Evolutionary conservation across 2,888 invertebrate species (phyloP).

Genomic region (Agrochola lota): DNA sequence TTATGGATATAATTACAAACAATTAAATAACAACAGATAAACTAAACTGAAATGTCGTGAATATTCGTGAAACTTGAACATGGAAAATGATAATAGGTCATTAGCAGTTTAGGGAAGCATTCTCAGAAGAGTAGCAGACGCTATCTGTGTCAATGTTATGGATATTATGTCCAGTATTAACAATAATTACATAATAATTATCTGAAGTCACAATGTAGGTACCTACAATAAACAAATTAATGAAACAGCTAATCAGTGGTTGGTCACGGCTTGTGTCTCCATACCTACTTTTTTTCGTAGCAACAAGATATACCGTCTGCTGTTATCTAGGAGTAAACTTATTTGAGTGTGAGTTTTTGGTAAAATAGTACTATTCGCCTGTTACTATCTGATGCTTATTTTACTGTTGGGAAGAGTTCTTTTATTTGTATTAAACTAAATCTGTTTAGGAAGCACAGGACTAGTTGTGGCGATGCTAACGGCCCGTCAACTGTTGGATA

Average conservation of each 20-base stretch:
- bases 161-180: conserved; percentile 39
- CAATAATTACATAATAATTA: conserved; percentile 40
- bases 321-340: conserved; percentile 33
- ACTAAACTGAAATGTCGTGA: conserved; percentile 7
- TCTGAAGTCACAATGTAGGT: conserved; percentile 14
- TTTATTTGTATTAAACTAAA: background rate
- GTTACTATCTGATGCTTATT: conserved; percentile 7
- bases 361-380: background rate
- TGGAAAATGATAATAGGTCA: conserved; percentile 45
- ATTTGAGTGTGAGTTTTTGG: conserved; percentile 3
- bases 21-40: conserved; percentile 24
- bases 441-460: background rate
- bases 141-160: conserved; percentile 63
- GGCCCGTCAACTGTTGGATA: no score
- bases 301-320: conserved; percentile 52
- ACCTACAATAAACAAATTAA: conserved; percentile 41
- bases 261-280: conserved; percentile 21
- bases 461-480: background rate
- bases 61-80: conserved; percentile 25
- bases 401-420: background rate
- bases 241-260: conserved; percentile 43
- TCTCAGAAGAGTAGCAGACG: conserved; percentile 40
- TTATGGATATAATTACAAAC: background rate
- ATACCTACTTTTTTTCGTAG: conserved; percentile 42
- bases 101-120: conserved; percentile 51